Evolutionary conservation across 2,113 vertebrate species (phyloP).

Genomic region (Eupsittula cactorum): DNA sequence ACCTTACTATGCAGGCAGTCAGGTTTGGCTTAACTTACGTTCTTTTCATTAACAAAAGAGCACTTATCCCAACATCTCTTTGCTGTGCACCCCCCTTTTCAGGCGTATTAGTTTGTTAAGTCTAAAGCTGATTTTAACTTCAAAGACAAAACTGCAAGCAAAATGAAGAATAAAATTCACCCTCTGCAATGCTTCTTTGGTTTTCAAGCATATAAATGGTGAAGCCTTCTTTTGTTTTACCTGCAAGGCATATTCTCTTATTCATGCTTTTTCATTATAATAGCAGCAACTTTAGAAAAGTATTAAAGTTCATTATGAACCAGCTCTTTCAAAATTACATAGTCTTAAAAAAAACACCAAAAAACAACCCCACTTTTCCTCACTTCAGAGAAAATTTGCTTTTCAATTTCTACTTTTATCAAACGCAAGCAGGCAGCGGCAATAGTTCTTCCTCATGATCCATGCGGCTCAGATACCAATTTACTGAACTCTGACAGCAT

Average conservation of each 20-base stretch:
- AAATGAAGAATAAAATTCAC: conserved; percentile 46
- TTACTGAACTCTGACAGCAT: conserved; percentile 10
- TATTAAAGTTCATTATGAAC: conserved; percentile 47
- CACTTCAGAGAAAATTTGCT: background rate
- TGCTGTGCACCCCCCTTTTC: conserved; percentile 22
- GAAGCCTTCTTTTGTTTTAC: conserved; percentile 27
- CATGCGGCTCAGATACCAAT: background rate
- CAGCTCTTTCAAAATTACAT: conserved; percentile 13
- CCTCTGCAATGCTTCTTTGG: conserved; percentile 31
- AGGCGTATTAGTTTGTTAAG: conserved; percentile 22
- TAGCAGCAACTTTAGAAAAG: conserved; percentile 25
- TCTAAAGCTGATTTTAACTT: conserved; percentile 44
- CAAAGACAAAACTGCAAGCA: conserved; percentile 53
- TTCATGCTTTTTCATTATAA: conserved; percentile 50
- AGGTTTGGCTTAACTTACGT: background rate
- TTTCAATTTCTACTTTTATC: conserved; percentile 23
- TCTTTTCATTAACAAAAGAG: conserved; percentile 14
- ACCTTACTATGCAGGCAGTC: background rate
- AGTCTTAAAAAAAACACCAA: background rate
- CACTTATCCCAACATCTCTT: background rate
- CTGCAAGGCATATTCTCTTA: conserved; percentile 60
- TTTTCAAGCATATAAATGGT: conserved; percentile 29
- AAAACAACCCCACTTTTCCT: background rate
- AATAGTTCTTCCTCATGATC: background rate
- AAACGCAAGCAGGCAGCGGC: background rate